Base-by-base conservation (phyloP, 2,797 vertebrate species). In the Xenops minutus region DNA sequence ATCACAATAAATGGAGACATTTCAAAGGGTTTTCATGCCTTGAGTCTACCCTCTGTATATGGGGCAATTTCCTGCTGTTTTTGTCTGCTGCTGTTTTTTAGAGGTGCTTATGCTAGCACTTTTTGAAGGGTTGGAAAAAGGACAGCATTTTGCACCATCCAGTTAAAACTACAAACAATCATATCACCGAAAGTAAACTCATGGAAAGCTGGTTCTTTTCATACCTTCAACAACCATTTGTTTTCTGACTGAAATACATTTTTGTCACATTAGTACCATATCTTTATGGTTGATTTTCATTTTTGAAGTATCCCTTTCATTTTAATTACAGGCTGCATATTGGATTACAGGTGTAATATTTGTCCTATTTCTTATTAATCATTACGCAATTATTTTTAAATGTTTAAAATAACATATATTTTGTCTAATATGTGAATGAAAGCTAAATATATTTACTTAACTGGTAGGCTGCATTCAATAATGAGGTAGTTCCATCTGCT, bases 371-470 rank as follows among this genome's bases (percentile, higher is more conserved):
- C 62, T 77, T 76, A 43, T 66, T 54, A 85, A 79, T 20, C 26
- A 49, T 82, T 88, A 85, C 54, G 29, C 39, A 89, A 94, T 77
- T 72, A 32, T 58, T 88, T 46, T 80, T 87, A 73, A 34, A 55
- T 56, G 52, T 63, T 91, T 79, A 62, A 34, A 93, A 78, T 59
- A 78, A 82, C 51, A 55, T 34, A 13, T 90, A 64, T 95, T 95
- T 78, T 12, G 14, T 64, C 54, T 96, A 89, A 93, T 61, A 76
- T 87, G 43, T 93, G 66, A 95, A 89, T 83, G 49, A 23, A 81
- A 93, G 48, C 6, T 78, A 95, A 96, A 85, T 85, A 43, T 68
- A 92, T 94, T 95, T 96, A 69, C 94, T 97, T 96, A 94, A 83
- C 62, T 90, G 85, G 69, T 88, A 93, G 69, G 37, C 55, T 93